phyloP scores from a whole-genome alignment of 2,113 vertebrate species.

The Stomatorhinus ivindoensis region DNA sequence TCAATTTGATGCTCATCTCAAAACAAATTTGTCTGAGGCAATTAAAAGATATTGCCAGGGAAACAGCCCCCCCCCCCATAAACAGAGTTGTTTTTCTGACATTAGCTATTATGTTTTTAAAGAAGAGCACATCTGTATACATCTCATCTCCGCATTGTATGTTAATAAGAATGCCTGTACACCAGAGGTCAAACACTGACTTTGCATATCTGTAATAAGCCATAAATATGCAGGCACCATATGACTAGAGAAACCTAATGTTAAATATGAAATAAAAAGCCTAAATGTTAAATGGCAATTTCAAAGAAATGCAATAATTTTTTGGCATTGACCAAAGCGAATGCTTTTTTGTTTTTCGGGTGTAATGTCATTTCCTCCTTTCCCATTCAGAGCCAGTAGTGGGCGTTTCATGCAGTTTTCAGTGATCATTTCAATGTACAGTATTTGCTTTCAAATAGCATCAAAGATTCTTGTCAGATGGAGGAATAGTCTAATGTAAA shows the following conservation, averaged over 20 bases:
- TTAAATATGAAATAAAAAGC: not conserved
- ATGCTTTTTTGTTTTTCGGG: not conserved
- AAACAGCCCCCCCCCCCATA: conserved; percentile 41
- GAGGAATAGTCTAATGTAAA: not conserved
- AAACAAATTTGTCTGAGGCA: conserved; percentile 70
- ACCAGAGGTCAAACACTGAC: not conserved
- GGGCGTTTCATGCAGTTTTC: not conserved
- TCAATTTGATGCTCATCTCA: conserved; percentile 55
- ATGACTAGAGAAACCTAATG: not conserved
- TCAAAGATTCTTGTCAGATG: not conserved
- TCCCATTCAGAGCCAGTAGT: not conserved
- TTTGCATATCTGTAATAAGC: not conserved
- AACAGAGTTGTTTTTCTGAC: conserved; percentile 36
- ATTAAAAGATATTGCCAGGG: conserved; percentile 63
- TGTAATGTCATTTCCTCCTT: not conserved
- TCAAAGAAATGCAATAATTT: not conserved
- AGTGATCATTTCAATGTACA: not conserved
- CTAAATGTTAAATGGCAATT: not conserved
- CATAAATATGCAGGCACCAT: not conserved
- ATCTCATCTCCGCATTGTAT: not conserved
- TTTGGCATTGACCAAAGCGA: not conserved
- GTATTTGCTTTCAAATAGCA: not conserved
- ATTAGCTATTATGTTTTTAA: conserved; percentile 35
- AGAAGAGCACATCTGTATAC: not conserved
- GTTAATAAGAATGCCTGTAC: not conserved